phyloP scores from a whole-genome alignment of 2,797 vertebrate species.

The Halcyon chelicuti region DNA sequence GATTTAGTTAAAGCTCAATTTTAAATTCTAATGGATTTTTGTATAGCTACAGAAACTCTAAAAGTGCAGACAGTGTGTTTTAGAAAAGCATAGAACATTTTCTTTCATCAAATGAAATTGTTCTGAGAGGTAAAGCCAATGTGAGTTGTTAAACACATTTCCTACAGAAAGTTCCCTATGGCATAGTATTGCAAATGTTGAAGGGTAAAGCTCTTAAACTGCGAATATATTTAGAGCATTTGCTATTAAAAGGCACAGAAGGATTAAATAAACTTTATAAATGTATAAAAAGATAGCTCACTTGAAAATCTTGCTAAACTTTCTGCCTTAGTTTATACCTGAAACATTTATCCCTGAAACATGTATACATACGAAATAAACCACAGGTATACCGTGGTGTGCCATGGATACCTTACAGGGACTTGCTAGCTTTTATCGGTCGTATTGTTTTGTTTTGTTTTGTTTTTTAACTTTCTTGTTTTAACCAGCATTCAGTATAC shows the following conservation, averaged over 20 bases:
- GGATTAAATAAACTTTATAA: not conserved
- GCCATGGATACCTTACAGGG: not conserved
- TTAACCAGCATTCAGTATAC: not conserved
- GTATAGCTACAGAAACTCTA: not conserved
- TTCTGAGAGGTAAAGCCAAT: not conserved
- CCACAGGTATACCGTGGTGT: not conserved
- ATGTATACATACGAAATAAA: not conserved
- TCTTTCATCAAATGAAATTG: not conserved
- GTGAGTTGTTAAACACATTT: not conserved
- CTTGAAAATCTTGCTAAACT: not conserved
- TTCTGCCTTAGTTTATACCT: not conserved
- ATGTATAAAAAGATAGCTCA: not conserved
- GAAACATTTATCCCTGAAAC: not conserved
- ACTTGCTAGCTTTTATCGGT: not conserved
- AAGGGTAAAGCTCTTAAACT: not conserved
- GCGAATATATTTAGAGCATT: not conserved
- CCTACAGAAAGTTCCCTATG: not conserved
- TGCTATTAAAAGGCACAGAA: not conserved
- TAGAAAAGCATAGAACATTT: not conserved
- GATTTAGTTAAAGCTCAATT: not conserved
- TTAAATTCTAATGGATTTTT: slow-evolving; percentile 24
- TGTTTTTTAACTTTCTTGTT: not conserved
- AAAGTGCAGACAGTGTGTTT: not conserved
- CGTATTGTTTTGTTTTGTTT: not conserved
- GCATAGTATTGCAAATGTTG: not conserved